Evolutionary conservation across 2,888 invertebrate genomes (phyloP).

Genomic region (Phyllotreta striolata): DNA sequence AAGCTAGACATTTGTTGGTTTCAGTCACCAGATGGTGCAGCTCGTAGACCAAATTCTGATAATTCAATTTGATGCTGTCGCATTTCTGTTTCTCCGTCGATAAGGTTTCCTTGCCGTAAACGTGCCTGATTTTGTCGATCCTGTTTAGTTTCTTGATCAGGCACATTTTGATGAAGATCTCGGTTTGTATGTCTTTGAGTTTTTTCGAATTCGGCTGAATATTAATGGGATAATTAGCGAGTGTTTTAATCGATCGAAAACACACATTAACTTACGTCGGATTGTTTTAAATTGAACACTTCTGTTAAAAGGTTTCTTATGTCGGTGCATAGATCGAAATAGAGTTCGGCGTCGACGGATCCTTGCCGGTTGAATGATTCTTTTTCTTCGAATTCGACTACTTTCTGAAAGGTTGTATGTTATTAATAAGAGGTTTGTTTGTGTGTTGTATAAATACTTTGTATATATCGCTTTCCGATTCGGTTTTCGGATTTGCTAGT

Average conservation of each 20-base stretch:
- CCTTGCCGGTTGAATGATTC: slow-evolving; percentile 74
- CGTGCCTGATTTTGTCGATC: slow-evolving; percentile 86
- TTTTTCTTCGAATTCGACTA: slow-evolving; percentile 76
- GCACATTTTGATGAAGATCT: slow-evolving; percentile 81
- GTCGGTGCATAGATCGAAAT: slow-evolving; percentile 74
- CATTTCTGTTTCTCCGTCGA: slow-evolving; percentile 87
- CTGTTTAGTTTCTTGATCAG: slow-evolving; percentile 89
- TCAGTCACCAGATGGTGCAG: slow-evolving; percentile 92
- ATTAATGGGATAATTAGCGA: slow-evolving; percentile 8
- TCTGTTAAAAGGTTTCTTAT: slow-evolving; percentile 74
- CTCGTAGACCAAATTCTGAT: slow-evolving; percentile 95
- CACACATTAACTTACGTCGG: slow-evolving; percentile 32
- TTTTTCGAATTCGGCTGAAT: slow-evolving; percentile 60
- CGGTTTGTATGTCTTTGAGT: slow-evolving; percentile 55
- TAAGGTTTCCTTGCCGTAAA: slow-evolving; percentile 81
- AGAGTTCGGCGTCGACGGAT: slow-evolving; percentile 72
- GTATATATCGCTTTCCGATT: slow-evolving; percentile 66
- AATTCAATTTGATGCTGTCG: slow-evolving; percentile 86
- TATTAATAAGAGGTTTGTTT: slow-evolving; percentile 32
- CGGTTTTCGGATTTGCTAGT: slow-evolving; percentile 61
- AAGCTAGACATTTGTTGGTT: slow-evolving; percentile 93
- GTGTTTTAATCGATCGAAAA: slow-evolving; percentile 4
- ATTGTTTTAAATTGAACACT: slow-evolving; percentile 64
- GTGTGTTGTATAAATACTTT: slow-evolving; percentile 62
- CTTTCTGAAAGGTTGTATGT: slow-evolving; percentile 65